Evolutionary conservation across 2,888 invertebrate species (phyloP).

Genomic region (Eledona agricola): DNA sequence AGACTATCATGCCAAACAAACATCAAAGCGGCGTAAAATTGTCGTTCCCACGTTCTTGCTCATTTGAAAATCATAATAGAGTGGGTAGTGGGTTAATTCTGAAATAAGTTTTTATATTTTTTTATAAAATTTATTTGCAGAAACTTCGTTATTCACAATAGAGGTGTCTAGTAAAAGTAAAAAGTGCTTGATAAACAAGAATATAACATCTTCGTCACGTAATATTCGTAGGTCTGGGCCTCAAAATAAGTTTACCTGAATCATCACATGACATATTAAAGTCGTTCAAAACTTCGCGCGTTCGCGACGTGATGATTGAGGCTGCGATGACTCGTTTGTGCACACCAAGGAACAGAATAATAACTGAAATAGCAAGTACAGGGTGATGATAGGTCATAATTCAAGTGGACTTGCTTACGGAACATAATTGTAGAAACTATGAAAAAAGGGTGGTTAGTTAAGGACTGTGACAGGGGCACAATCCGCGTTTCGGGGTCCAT

Average conservation of each 20-base stretch:
- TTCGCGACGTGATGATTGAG: conserved; percentile 92
- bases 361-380: conserved; percentile 65
- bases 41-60: too few species aligned
- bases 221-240: conserved; percentile 77
- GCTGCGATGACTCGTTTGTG: conserved; percentile 97
- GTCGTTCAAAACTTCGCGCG: conserved; percentile 88
- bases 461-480: conserved; percentile 88
- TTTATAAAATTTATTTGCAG: conserved; percentile 29
- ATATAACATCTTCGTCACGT: conserved; percentile 52
- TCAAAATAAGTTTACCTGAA: conserved; percentile 93
- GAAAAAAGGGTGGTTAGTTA: conserved; percentile 95
- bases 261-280: conserved; percentile 99
- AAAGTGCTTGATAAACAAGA: conserved; percentile 20
- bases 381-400: conserved; percentile 1
- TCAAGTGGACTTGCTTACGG: too few species aligned
- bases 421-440: conserved; percentile 85
- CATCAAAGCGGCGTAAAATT: too few species aligned
- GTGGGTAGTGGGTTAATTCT: too few species aligned
- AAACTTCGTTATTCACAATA: conserved; percentile 21
- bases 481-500: conserved; percentile 93
- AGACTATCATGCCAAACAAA: too few species aligned
- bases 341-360: conserved; percentile 90
- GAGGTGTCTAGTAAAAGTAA: conserved; percentile 31
- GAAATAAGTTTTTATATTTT: too few species aligned
- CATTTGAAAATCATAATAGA: too few species aligned